phyloP scores from a whole-genome alignment of 2,113 vertebrate genomes.

The Poecilia latipinna region DNA sequence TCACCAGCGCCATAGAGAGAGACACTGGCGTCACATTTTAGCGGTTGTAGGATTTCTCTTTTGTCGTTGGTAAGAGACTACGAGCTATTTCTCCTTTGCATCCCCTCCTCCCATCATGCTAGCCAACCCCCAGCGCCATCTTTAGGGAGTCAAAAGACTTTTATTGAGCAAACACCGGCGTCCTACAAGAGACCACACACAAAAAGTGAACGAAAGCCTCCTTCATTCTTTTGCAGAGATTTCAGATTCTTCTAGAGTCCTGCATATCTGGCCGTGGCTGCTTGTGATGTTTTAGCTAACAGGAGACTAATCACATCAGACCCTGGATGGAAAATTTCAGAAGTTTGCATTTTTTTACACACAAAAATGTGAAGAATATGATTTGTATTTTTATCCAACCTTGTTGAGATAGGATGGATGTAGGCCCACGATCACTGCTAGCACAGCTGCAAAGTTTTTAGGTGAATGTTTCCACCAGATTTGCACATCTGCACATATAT shows the following conservation, averaged over 20 bases:
- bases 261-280: conserved; percentile 29
- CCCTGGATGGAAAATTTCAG: neutral
- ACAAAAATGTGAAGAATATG: too few relatives aligned
- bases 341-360: too few relatives aligned
- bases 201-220: conserved; percentile 49
- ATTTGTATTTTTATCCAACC: too few relatives aligned
- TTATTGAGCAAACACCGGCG: conserved; percentile 51
- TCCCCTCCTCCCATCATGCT: conserved; percentile 1
- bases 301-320: conserved; percentile 21
- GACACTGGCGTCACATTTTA: too few relatives aligned
- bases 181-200: conserved; percentile 21
- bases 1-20: too few relatives aligned
- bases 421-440: too few relatives aligned
- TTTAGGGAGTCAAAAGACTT: conserved; percentile 65
- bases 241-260: conserved; percentile 33
- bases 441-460: too few relatives aligned
- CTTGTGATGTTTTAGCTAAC: conserved; percentile 23
- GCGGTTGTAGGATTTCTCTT: too few relatives aligned
- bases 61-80: too few relatives aligned
- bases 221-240: conserved; percentile 33
- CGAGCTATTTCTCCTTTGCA: neutral
- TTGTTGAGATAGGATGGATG: too few relatives aligned
- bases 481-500: too few relatives aligned
- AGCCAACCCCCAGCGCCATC: neutral
- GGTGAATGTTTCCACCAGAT: too few relatives aligned